Percentiles rank a stretch among this genome's conserved stretches.
Evolutionary conservation across 2,888 invertebrate species (phyloP).

Genomic region (Stenchaetothrips biformis): DNA sequence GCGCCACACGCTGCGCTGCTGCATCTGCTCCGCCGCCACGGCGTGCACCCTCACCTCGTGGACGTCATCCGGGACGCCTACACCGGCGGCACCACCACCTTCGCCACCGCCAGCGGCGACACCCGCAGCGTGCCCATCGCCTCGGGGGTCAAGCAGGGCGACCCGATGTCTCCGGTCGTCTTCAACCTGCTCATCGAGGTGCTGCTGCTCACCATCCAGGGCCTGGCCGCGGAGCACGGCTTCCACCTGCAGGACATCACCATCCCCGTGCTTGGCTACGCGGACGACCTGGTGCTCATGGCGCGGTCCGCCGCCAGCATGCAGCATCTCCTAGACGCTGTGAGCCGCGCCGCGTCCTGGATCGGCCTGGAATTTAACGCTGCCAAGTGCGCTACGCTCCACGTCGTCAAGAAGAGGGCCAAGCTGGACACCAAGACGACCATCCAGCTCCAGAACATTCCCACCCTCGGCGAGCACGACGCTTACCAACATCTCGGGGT

Average conservation of each 20-base stretch:
- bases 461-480: conserved; percentile 33
- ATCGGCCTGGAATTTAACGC: conserved; percentile 41
- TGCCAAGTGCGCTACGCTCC: conserved; percentile 40
- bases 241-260: background rate
- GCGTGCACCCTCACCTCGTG: no score
- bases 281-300: conserved; percentile 38
- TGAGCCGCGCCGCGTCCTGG: conserved; percentile 31
- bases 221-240: background rate
- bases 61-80: no score
- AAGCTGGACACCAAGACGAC: background rate
- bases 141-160: conserved; percentile 34
- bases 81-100: background rate
- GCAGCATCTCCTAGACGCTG: background rate
- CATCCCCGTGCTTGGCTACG: conserved; percentile 34
- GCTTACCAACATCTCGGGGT: conserved; percentile 42
- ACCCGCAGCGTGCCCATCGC: conserved; percentile 38
- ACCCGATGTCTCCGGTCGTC: background rate
- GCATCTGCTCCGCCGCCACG: no score
- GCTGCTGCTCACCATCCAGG: conserved; percentile 33
- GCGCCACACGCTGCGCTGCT: no score
- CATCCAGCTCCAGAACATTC: conserved; percentile 4
- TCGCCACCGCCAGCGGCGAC: conserved; percentile 35
- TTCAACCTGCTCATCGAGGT: conserved; percentile 36
- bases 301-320: conserved; percentile 26
- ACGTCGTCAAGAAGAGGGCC: conserved; percentile 31